These are phyloP conservation scores for Andrena chrysosceles DNA, from an alignment of 2,888 invertebrate species.

Conservation along the genomic window DNA sequence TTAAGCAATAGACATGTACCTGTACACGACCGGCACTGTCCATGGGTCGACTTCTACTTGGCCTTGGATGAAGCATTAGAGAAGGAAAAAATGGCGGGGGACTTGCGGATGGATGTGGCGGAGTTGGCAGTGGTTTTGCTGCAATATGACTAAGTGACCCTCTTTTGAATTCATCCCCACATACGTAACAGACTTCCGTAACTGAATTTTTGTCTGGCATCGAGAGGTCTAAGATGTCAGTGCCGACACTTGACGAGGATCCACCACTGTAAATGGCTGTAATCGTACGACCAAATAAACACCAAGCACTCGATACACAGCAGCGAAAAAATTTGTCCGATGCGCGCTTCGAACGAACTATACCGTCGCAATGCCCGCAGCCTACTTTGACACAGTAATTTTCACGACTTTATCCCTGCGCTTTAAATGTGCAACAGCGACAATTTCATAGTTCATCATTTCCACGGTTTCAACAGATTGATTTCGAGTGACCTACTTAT, in stretches of 20 bases:
- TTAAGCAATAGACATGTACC: slow-evolving; percentile 72
- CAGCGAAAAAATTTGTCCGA: neutral
- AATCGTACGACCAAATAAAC: slow-evolving; percentile 50
- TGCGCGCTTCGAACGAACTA: slow-evolving; percentile 54
- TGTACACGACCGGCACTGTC: slow-evolving; percentile 90
- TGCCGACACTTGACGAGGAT: slow-evolving; percentile 87
- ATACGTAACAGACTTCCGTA: slow-evolving; percentile 95
- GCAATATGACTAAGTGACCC: slow-evolving; percentile 91
- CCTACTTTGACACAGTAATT: slow-evolving; percentile 72
- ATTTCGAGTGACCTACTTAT: slow-evolving; percentile 58
- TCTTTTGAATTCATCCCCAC: slow-evolving; percentile 94
- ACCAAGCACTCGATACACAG: neutral
- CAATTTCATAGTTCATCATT: slow-evolving; percentile 57
- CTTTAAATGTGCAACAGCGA: slow-evolving; percentile 34
- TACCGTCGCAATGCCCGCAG: slow-evolving; percentile 70
- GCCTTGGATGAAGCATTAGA: slow-evolving; percentile 91
- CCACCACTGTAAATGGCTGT: slow-evolving; percentile 82
- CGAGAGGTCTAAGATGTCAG: slow-evolving; percentile 94
- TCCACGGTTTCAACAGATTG: slow-evolving; percentile 59
- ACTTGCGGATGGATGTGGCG: slow-evolving; percentile 80
- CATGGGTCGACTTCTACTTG: slow-evolving; percentile 94
- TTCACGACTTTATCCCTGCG: slow-evolving; percentile 62
- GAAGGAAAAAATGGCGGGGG: slow-evolving; percentile 89
- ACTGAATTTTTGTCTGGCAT: slow-evolving; percentile 97
- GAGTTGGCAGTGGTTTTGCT: slow-evolving; percentile 86